Base-by-base conservation (phyloP, 1,140 invertebrate species). In the Drosophila carrolli region DNA sequence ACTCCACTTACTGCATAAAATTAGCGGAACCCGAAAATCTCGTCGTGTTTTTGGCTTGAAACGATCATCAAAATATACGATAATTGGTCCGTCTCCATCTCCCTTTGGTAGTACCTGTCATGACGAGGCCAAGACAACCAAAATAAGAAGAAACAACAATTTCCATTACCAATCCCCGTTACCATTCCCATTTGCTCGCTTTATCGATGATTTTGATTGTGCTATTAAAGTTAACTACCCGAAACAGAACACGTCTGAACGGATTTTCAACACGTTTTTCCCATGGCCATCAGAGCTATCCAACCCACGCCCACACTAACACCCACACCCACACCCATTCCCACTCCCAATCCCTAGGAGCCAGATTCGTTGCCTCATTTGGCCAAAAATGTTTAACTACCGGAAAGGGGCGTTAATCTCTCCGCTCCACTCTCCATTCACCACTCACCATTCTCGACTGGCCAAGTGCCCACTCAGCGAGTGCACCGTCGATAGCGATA, bases 391-490 rank as follows among this genome's bases (percentile, higher is more conserved):
- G 65, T 54, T 70, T 65, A 81, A 85, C 75, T 81, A 88, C 80
- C 72, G 79, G 75, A 81, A 78, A 85, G 66, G 71, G 83, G 83
- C 83, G 83, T 82, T 88, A 88, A 86, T 86, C 83, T 81, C 65
- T 75, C 68, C 48, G 10, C 32, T 35, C 35, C 32, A 35, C 23
- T 41, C 43, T 29, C 55, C 32, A 23, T 13, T 19, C 41, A 43
- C 55, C 32, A 14, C 13, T 19, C 41, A 43, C 61, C 40, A 38
- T 37, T 40, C 40, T 32, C 41, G 37, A 38, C 14, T 48, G 62
- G 44, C 58, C 59, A 66, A 84, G 81, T 81, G 75, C 82, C 71
- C 82, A 86, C 82, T 86, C 59, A 61, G 41, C 56, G 43, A 74
- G 57, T 72, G 56, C 56, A 61, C 29, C 53, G 46, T 41, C 35